Evolutionary conservation across 2,113 vertebrate species (phyloP).

Genomic region (Dasyurus viverrinus): DNA sequence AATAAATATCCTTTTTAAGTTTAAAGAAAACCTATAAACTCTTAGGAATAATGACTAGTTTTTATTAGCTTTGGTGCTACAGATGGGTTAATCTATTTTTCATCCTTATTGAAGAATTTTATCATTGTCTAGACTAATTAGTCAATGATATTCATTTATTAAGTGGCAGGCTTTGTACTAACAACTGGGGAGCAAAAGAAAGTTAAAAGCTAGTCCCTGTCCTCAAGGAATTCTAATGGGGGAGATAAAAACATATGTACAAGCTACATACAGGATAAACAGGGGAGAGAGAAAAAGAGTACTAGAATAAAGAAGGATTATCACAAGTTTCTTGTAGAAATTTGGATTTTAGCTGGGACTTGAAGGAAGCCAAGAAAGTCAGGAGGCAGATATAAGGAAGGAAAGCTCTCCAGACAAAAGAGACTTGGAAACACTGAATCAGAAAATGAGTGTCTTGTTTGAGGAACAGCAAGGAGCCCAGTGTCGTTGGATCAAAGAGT

Average conservation of each 20-base stretch:
- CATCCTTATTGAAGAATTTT: neutral
- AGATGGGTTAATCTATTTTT: neutral
- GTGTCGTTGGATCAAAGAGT: neutral
- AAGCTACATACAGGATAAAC: neutral
- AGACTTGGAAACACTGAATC: neutral
- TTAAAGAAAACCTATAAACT: neutral
- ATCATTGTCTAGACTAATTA: neutral
- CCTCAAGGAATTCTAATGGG: neutral
- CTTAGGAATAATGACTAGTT: neutral
- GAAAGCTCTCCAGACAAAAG: neutral
- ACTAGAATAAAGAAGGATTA: neutral
- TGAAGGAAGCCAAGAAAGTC: neutral
- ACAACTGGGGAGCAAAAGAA: neutral
- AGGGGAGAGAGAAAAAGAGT: neutral
- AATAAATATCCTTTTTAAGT: neutral
- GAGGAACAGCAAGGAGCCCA: neutral
- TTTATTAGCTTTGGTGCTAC: neutral
- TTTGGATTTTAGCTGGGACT: neutral
- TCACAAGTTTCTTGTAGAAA: neutral
- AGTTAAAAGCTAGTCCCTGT: neutral
- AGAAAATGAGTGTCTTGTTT: neutral
- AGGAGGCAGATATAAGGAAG: neutral
- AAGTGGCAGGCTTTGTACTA: neutral
- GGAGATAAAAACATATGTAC: neutral
- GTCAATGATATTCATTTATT: neutral